Evolutionary conservation across 1,140 invertebrate genomes (phyloP).

Genomic region (Bradynema listronoti): DNA sequence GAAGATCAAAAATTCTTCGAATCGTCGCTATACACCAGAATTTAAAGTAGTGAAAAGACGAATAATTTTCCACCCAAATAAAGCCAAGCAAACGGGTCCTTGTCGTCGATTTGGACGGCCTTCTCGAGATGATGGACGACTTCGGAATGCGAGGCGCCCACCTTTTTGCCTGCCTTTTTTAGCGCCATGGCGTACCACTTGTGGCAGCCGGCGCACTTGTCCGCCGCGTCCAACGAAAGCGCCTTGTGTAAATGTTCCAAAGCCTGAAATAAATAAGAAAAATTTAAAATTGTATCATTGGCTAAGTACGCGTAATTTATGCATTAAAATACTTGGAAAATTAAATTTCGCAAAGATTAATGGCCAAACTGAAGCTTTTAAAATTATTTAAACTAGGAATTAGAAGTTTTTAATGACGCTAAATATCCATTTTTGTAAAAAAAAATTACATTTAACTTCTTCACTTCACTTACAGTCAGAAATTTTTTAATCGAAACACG

Average conservation of each 20-base stretch:
- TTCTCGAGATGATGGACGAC: conserved; percentile 36
- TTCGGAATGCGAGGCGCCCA: conserved; percentile 14
- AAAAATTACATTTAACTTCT: too few relatives aligned
- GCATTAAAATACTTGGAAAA: background rate
- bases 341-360: too few relatives aligned
- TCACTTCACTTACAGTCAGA: too few relatives aligned
- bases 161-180: conserved; percentile 9
- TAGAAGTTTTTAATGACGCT: too few relatives aligned
- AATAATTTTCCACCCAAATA: conserved; percentile 30
- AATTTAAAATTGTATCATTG: background rate
- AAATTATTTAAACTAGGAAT: conserved; percentile 15
- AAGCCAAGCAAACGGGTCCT: conserved; percentile 40
- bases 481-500: too few relatives aligned
- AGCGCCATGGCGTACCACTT: conserved; percentile 46
- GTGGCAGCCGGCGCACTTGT: conserved; percentile 35
- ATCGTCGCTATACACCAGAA: conserved; percentile 15
- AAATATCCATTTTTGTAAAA: too few relatives aligned
- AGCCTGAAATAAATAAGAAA: conserved; percentile 12
- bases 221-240: conserved; percentile 34
- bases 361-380: conserved; percentile 6
- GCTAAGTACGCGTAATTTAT: conserved; percentile 15
- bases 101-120: conserved; percentile 33
- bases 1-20: background rate
- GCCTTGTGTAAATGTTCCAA: conserved; percentile 43
- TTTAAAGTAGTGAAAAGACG: conserved; percentile 8